A percentile compares a stretch with the other conserved stretches of the same genome.
Evolutionary conservation across 2,888 invertebrate species (phyloP).

Genomic region (Lepas anatifera): DNA sequence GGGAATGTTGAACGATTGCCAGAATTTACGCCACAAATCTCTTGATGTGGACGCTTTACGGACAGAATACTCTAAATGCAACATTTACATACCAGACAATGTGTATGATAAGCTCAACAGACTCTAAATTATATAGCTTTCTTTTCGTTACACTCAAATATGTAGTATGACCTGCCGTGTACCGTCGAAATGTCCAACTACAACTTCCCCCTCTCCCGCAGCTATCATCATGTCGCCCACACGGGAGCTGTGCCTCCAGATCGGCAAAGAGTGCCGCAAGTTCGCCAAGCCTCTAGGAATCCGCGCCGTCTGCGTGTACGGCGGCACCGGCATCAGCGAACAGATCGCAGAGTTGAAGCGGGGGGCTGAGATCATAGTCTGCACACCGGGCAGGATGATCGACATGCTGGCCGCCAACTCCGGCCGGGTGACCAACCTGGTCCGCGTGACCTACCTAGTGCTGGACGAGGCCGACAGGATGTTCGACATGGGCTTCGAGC

Average conservation of each 20-base stretch:
- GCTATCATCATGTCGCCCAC: conserved; percentile 97
- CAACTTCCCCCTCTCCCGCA: conserved; percentile 29
- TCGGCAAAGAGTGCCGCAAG: conserved; percentile 80
- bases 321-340: conserved; percentile 69
- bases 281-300: conserved; percentile 74
- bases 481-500: conserved; percentile 99
- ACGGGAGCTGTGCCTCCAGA: conserved; percentile 96
- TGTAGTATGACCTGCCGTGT: too few species aligned
- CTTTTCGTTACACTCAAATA: too few species aligned
- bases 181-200: too few species aligned
- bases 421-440: conserved; percentile 83
- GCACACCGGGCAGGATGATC: conserved; percentile 98
- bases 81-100: too few species aligned
- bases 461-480: conserved; percentile 98
- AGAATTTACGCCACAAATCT: too few species aligned
- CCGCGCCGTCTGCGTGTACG: conserved; percentile 91
- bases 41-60: too few species aligned
- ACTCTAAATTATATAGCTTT: too few species aligned
- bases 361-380: conserved; percentile 95
- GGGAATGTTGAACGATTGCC: too few species aligned
- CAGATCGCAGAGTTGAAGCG: conserved; percentile 43
- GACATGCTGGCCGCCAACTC: conserved; percentile 99
- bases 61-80: too few species aligned
- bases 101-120: too few species aligned
- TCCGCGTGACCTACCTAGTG: conserved; percentile 94